A percentile compares a stretch with the other conserved stretches of the same genome.
Evolutionary conservation across 2,113 vertebrate genomes (phyloP).

Genomic region (Azemiops feae): DNA sequence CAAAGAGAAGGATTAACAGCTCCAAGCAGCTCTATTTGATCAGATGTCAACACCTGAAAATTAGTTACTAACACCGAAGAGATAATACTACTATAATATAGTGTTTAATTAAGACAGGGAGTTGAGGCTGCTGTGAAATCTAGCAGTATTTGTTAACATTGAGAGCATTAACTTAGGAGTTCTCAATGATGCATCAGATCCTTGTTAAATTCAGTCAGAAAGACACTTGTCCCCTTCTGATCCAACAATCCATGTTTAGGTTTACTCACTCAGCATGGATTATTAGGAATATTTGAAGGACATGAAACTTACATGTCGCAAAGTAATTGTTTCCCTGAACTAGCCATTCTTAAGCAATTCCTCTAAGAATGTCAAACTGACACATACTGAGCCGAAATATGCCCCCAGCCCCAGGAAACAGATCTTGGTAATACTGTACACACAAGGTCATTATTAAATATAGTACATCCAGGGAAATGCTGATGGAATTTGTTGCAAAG

Average conservation of each 20-base stretch:
- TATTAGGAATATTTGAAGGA: background rate
- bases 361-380: background rate
- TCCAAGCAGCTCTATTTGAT: background rate
- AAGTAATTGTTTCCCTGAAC: background rate
- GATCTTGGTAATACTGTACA: background rate
- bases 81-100: background rate
- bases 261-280: background rate
- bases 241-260: background rate
- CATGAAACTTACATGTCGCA: background rate
- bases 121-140: background rate
- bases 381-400: background rate
- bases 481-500: conserved; percentile 3
- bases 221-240: background rate
- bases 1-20: background rate
- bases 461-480: conserved; percentile 4
- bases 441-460: conserved; percentile 23
- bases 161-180: background rate
- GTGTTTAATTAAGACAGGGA: background rate
- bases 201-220: background rate
- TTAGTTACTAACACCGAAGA: background rate
- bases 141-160: background rate
- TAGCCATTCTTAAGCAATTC: background rate
- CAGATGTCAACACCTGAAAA: background rate
- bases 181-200: background rate
- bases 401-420: background rate